Evolutionary conservation across 2,797 vertebrate genomes (phyloP).

Genomic region (Crocodylus rhombifer): DNA sequence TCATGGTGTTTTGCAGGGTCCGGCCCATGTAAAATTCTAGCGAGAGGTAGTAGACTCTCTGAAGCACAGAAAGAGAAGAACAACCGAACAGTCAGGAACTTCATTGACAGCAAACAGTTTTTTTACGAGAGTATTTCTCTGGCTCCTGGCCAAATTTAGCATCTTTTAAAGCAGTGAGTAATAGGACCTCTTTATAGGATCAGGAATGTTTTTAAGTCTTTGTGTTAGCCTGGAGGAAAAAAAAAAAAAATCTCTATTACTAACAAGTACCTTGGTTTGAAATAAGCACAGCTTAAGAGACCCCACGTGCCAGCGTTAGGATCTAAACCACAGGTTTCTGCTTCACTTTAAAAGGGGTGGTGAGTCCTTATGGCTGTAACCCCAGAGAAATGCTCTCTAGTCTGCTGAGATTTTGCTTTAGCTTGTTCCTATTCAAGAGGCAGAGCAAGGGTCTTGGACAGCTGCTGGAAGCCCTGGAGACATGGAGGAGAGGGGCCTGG

Average conservation of each 20-base stretch:
- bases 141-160: background rate
- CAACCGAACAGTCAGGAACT: background rate
- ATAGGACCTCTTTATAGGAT: background rate
- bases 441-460: background rate
- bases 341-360: background rate
- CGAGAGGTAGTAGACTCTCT: slow-evolving; percentile 98
- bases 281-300: background rate
- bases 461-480: no score
- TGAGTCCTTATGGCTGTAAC: background rate
- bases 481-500: background rate
- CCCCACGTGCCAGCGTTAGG: background rate
- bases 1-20: slow-evolving; percentile 97
- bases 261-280: background rate
- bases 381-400: background rate
- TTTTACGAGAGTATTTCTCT: no score
- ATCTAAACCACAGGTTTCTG: background rate
- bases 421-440: background rate
- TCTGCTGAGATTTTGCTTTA: background rate
- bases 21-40: slow-evolving; percentile 99
- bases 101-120: no score
- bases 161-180: background rate
- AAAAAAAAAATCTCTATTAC: background rate
- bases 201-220: background rate
- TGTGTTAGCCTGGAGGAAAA: background rate
- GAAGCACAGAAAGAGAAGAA: slow-evolving; percentile 47